Base-by-base conservation (phyloP, 2,888 invertebrate genomes). In the Yponomeuta plumbellus region DNA sequence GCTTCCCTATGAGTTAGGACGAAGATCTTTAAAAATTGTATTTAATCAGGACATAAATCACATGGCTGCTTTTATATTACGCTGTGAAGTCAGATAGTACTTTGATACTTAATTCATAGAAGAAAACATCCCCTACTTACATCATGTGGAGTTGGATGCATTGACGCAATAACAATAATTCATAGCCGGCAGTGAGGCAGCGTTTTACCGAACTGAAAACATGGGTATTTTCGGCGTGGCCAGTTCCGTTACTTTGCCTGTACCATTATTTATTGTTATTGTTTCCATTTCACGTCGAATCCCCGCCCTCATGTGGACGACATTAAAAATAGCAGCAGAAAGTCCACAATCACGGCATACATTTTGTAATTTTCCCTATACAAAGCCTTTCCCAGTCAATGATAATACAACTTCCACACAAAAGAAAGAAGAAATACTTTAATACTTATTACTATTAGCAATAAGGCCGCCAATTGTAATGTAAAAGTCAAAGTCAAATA, bases 241-340 rank as follows among this genome's bases (percentile, higher is more conserved):
- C 69, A 70, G 39, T 57, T 71, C 71, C 70, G 66, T 67, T 65
- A 70, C 69, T 71, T 69, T 72, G 74, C 68, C 73, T 73, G 74
- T 76, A 81, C 83, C 83, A 83, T 86, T 81, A 86, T 84, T 86
- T 86, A 86, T 81, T 76, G 81, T 85, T 84, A 86, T 81, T 78
- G 83, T 78, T 76, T 75, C 81, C 78, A 81, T 81, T 80, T 70
- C 74, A 74, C 73, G 73, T 69, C 71, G 69, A 69, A 68, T 72
- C 69, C 71, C 68, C 44, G 44, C 68, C 71, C 69, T 59, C 21
- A 11, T 20, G n/a, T 23, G 21, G 11, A 59, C 59, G 3, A 59
- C n/a, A 23, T 17, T 17, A 59, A 59, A 11, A 59, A 21, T 10
- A 23, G 13, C 8, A 20, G 17, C 23, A 59, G 22, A 59, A 59